Evolutionary conservation across 2,113 vertebrate species (phyloP).

Genomic region (Uria lomvia): DNA sequence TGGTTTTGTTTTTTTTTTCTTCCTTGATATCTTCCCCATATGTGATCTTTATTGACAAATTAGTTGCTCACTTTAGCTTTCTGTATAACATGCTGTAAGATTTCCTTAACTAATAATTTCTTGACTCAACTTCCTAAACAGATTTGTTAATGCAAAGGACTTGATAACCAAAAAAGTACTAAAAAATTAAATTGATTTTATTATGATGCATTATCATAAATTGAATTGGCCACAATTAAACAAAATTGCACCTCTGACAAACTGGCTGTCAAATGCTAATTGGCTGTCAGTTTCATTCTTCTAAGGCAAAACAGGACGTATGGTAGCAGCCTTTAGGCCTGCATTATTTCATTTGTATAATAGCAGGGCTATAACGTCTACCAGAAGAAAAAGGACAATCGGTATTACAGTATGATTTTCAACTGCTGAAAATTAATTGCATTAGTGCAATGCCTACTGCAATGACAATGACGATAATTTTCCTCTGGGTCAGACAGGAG

Average conservation of each 20-base stretch:
- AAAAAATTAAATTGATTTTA: background rate
- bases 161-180: background rate
- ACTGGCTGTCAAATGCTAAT: background rate
- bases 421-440: background rate
- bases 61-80: background rate
- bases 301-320: background rate
- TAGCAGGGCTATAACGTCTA: background rate
- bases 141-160: background rate
- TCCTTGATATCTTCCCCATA: background rate
- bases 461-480: rapidly evolving
- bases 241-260: background rate
- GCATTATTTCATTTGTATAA: background rate
- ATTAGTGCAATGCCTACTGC: background rate
- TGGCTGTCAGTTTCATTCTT: background rate
- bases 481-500: background rate
- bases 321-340: background rate
- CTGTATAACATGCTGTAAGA: background rate
- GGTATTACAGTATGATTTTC: background rate
- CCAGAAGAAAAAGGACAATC: background rate
- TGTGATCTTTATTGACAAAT: background rate
- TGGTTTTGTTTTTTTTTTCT: background rate
- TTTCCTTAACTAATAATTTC: background rate
- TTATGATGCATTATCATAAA: background rate
- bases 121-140: background rate
- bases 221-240: background rate